These are phyloP conservation scores for Nerophis ophidion DNA, from an alignment of 2,113 vertebrate genomes.

Conservation along the genomic window DNA sequence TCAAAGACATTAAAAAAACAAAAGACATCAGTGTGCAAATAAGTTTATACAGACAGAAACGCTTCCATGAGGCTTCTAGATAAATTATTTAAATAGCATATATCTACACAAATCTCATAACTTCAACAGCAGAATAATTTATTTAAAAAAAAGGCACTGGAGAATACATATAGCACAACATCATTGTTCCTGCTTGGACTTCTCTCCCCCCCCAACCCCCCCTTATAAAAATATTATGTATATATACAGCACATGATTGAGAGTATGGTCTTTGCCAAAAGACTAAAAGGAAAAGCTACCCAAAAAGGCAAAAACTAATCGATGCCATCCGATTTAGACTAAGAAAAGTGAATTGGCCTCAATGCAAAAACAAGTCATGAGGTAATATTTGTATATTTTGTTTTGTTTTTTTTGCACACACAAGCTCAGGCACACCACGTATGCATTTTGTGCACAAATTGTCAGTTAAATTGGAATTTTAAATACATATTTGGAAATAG, in stretches of 20 bases:
- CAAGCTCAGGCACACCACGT: conserved; percentile 57
- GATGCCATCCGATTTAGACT: conserved; percentile 76
- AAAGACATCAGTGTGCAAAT: conserved; percentile 93
- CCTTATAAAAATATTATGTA: conserved; percentile 85
- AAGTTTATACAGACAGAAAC: conserved; percentile 96
- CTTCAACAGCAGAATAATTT: conserved; percentile 89
- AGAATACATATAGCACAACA: conserved; percentile 79
- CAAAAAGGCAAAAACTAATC: conserved; percentile 17
- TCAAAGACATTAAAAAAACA: conserved; percentile 73
- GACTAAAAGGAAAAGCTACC: conserved; percentile 62
- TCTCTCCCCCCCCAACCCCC: conserved; percentile 32
- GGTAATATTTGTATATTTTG: conserved; percentile 95
- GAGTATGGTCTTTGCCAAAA: conserved; percentile 81
- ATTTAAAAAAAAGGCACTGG: conserved; percentile 79
- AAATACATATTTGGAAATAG: too few species aligned
- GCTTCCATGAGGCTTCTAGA: conserved; percentile 89
- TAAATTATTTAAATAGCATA: conserved; percentile 99
- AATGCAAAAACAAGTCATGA: conserved; percentile 88
- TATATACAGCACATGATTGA: conserved; percentile 86
- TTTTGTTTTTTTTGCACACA: conserved; percentile 67
- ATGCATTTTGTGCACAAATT: conserved; percentile 58
- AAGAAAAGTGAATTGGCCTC: conserved; percentile 77
- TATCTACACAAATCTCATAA: conserved; percentile 94
- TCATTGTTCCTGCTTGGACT: conserved; percentile 75
- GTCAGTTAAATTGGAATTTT: too few species aligned